phyloP scores from a whole-genome alignment of 2,888 invertebrate genomes.

The Cataglyphis livida region DNA sequence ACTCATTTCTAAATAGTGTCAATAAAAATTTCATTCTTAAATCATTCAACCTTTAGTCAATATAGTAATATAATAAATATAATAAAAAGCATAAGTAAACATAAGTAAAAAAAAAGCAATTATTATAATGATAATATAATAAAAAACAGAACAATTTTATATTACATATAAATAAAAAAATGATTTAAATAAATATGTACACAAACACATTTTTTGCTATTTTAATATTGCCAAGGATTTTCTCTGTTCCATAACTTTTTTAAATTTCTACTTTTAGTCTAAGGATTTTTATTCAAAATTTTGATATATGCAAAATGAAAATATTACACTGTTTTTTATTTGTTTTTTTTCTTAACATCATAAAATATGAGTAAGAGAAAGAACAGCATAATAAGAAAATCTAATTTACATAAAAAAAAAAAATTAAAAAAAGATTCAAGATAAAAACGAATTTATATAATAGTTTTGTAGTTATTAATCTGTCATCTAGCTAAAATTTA shows the following conservation, averaged over 20 bases:
- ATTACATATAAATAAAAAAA: neutral
- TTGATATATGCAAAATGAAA: no score
- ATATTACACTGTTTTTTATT: no score
- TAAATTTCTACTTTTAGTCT: no score
- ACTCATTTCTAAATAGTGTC: slow-evolving; percentile 30
- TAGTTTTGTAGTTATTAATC: neutral
- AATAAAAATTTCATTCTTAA: slow-evolving; percentile 2
- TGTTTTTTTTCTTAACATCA: no score
- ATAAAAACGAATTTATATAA: neutral
- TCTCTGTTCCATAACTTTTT: no score
- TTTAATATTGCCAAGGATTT: neutral
- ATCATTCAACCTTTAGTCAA: neutral
- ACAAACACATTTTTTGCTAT: neutral
- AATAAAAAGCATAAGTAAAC: no score
- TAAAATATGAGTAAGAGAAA: no score
- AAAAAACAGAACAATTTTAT: neutral
- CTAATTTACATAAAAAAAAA: neutral
- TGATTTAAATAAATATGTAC: slow-evolving; percentile 1
- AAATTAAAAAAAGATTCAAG: neutral
- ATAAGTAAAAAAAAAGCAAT: neutral
- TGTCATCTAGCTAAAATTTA: no score
- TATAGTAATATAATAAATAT: no score
- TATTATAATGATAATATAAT: neutral
- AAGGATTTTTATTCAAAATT: no score
- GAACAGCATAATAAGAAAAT: neutral